A percentile compares a stretch with the other conserved stretches of the same genome.
phyloP scores from a whole-genome alignment of 2,888 invertebrate genomes.

The Eudasyphora cyanicolor region DNA sequence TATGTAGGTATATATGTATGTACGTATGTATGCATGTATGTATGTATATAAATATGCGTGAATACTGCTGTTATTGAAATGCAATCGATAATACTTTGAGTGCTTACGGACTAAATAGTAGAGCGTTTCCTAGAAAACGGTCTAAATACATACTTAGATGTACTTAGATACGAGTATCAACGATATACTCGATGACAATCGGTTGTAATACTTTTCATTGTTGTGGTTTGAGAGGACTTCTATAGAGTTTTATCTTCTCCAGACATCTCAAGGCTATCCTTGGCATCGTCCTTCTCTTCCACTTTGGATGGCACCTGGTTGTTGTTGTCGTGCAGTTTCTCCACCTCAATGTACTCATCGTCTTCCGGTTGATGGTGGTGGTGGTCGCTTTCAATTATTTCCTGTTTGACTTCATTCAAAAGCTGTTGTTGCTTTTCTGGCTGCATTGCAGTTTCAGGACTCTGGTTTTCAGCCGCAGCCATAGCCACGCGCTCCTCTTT shows the following conservation, averaged over 20 bases:
- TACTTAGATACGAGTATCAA: neutral
- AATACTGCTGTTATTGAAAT: constrained; percentile 54
- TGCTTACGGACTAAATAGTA: neutral
- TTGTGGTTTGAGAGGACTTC: neutral
- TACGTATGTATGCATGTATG: neutral
- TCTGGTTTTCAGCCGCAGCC: too few relatives aligned
- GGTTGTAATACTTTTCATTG: neutral
- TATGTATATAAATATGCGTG: constrained; percentile 36
- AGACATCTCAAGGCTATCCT: neutral
- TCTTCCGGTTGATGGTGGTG: constrained; percentile 72
- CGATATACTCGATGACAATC: neutral
- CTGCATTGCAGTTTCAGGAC: constrained; percentile 18
- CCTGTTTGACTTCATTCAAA: constrained; percentile 67
- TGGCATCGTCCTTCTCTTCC: constrained; percentile 9
- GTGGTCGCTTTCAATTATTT: constrained; percentile 53
- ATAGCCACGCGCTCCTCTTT: constrained; percentile 50
- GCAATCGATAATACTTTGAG: constrained; percentile 52
- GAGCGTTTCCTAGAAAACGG: too few relatives aligned
- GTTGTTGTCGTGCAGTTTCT: constrained; percentile 74
- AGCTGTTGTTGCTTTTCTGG: constrained; percentile 16
- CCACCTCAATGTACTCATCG: constrained; percentile 80
- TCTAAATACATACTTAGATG: neutral
- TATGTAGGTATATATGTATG: neutral
- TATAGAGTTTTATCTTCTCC: constrained; percentile 25
- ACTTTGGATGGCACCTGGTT: constrained; percentile 17